A percentile compares a stretch with the other conserved stretches of the same genome.
phyloP scores from a whole-genome alignment of 2,888 invertebrate species.

The Poecilobothrus nobilitatus region DNA sequence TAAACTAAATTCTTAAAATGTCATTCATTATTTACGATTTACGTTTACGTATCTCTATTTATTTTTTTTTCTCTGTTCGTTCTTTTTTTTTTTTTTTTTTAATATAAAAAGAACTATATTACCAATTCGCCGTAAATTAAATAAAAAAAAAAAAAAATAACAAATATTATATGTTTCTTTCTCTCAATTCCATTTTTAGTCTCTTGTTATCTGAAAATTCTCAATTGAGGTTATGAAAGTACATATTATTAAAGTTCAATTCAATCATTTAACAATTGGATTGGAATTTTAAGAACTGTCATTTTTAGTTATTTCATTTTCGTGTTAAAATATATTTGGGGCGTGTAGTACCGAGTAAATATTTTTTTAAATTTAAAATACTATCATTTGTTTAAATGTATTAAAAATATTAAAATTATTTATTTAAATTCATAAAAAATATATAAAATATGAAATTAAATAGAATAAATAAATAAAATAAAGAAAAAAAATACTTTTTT shows the following conservation, averaged over 20 bases:
- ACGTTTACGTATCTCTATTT: too few species aligned
- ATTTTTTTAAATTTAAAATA: constrained; percentile 1
- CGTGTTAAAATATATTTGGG: neutral
- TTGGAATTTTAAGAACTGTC: neutral
- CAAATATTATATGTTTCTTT: neutral
- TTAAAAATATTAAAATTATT: neutral
- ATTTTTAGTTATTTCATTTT: neutral
- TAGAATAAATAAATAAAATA: too few species aligned
- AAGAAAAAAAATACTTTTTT: neutral
- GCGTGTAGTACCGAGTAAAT: neutral
- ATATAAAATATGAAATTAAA: too few species aligned
- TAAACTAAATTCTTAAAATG: too few species aligned
- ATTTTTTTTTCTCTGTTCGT: too few species aligned
- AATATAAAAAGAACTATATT: too few species aligned
- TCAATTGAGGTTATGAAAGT: neutral
- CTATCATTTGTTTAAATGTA: neutral
- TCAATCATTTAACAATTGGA: too few species aligned
- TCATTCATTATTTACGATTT: too few species aligned
- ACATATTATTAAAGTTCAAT: too few species aligned
- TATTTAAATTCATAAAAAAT: neutral
- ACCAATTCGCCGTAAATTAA: neutral
- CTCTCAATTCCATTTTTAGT: neutral
- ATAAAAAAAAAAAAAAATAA: too few species aligned
- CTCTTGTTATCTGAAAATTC: neutral
- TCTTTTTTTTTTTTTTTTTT: too few species aligned